Base-by-base conservation (phyloP, 2,113 vertebrate species). In the Oryzias celebensis region DNA sequence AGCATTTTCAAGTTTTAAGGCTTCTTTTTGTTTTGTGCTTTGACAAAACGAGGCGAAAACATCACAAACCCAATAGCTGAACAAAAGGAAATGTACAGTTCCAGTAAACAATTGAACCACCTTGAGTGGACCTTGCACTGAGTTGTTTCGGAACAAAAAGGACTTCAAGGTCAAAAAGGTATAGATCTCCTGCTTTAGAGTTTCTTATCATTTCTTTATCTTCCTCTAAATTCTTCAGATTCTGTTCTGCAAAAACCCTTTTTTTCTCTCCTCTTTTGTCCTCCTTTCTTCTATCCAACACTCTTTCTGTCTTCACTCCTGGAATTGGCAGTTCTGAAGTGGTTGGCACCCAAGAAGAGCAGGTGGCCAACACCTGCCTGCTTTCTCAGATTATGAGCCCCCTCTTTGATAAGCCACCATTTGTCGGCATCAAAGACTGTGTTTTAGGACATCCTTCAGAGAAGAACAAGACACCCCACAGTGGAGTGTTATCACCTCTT, bases 371-470 rank as follows among this genome's bases (percentile, higher is more conserved):
- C 65, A 70, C 77, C 65, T 68, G 64, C 47, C 67, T 74, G 69
- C 44, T 71, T 62, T 69, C 22, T 28, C 61, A 57, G 59, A 78
- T 74, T 73, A 54, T 23, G 52, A 48, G 18, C 23, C n/a, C 17
- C 64, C 61, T 71, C 65, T 80, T 80, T 82, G 73, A 86, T 75
- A 72, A 60, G 41, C 47, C 43, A 47, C 68, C 46, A 41, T 77
- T 80, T 78, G 62, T 74, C 52, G 1, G n/a, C 60, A 61, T 76
- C 75, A 81, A 73, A 83, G 47, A 50, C 61, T 3, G 16, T 54
- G n/a, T 63, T 72, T 79, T 60, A 55, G 50, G 57, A 61, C 51
- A 43, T 44, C 45, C 47, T 60, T 73, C 68, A 77, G 71, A 75
- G 49, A 58, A 26, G 42, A 14, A 7, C 17, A 14, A 31, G 55